phyloP scores from a whole-genome alignment of 2,888 invertebrate species.

The Sisyra terminalis region DNA sequence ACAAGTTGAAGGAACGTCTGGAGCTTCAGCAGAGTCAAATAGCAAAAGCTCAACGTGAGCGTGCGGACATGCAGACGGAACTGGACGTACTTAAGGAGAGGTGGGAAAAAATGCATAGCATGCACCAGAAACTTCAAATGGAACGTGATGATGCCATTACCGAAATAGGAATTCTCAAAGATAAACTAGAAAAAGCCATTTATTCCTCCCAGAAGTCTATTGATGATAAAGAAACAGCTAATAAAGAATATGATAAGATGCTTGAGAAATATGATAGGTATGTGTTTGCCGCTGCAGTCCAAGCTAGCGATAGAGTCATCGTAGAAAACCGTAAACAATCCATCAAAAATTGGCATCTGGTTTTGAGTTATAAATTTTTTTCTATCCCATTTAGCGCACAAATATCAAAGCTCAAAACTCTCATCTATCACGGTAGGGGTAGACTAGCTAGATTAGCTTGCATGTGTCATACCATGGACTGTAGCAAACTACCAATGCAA shows the following conservation, averaged over 20 bases:
- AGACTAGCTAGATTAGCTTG: too few species aligned
- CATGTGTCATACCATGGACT: too few species aligned
- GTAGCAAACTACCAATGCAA: too few species aligned
- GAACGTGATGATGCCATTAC: constrained; percentile 74
- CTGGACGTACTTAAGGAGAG: constrained; percentile 73
- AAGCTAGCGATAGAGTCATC: too few species aligned
- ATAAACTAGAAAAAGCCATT: constrained; percentile 77
- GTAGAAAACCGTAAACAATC: too few species aligned
- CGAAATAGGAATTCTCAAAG: constrained; percentile 74
- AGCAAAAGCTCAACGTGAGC: constrained; percentile 66
- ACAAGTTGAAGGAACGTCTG: constrained; percentile 63
- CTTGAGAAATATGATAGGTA: constrained; percentile 83
- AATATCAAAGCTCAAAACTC: too few species aligned
- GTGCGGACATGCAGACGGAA: constrained; percentile 72
- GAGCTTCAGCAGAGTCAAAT: constrained; percentile 70
- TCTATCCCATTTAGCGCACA: too few species aligned
- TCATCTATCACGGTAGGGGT: too few species aligned
- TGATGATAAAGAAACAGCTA: constrained; percentile 75
- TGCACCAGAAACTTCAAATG: constrained; percentile 72
- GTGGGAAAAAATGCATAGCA: constrained; percentile 73
- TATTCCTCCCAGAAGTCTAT: constrained; percentile 66
- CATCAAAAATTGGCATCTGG: too few species aligned
- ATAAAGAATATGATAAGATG: constrained; percentile 84
- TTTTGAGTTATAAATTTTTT: too few species aligned
- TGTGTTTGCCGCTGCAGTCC: constrained; percentile 12